Base-by-base conservation (phyloP, 2,797 vertebrate species). In the Oreortyx pictus region DNA sequence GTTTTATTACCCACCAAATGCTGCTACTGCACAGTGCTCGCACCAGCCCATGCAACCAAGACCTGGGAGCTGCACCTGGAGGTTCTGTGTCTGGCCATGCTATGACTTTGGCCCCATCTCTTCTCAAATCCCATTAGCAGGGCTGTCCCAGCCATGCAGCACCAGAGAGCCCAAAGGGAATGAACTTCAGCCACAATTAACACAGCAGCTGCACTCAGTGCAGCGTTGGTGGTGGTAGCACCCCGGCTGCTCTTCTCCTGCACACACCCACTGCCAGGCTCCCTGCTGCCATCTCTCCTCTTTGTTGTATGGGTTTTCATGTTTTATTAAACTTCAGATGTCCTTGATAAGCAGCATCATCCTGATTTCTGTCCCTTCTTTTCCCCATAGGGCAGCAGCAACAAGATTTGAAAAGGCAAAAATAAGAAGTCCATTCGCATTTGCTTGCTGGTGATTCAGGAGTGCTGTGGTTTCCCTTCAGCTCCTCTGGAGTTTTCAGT, bases 391-490 rank as follows among this genome's bases (percentile, higher is more conserved):
- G 8, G 50, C 17, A 70, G 57, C 25, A 75, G 74, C 23, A 79
- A 17, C 11, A 29, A 87, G 17, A 52, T 14, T n/a, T 59, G 23
- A 23, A 22, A 57, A 47, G 49, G 33, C 9, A 18, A 49, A 14
- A 46, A 7, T 10, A 50, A 54, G 52, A 12, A 3, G 1, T 11
- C n/a, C 11, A 6, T 14, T 82, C 79, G 14, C n/a, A 8, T 60
- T 88, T 71, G 71, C 41, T 25, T 60, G 22, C 77, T 24, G 35
- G 22, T 68, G 29, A 59, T 50, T 56, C 59, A 33, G 1, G 2
- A 25, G 50, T 23, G 35, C 82, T 0, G 0, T 4, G 10, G 49
- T 82, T 91, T 79, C 57, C 47, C 64, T 52, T 78, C 0, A 0
- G 47, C 79, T 83, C n/a, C 75, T 41, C 56, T 5, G 2, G 70